phyloP scores from a whole-genome alignment of 2,797 vertebrate genomes.

The Syndactyla subalaris region DNA sequence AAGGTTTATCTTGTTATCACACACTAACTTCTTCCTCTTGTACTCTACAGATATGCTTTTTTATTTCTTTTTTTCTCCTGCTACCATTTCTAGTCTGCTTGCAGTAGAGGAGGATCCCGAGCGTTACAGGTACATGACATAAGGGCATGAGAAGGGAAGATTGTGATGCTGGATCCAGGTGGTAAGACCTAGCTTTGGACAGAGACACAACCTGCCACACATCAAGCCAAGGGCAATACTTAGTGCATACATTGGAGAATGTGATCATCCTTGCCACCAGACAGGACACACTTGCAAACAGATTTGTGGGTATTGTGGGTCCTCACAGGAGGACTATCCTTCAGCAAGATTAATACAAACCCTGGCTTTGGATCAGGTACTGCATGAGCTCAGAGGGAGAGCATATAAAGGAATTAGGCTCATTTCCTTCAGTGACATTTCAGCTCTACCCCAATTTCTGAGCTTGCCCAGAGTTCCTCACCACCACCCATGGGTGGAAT shows the following conservation, averaged over 20 bases:
- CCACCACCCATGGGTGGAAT: background rate
- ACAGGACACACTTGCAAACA: background rate
- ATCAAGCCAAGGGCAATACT: background rate
- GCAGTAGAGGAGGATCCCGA: background rate
- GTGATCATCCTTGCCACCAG: background rate
- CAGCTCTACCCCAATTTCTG: background rate
- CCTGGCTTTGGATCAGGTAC: background rate
- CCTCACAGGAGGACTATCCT: background rate
- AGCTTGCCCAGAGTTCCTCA: background rate
- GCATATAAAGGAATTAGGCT: background rate
- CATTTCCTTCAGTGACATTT: background rate
- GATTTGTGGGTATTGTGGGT: accelerated
- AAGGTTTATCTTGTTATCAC: background rate
- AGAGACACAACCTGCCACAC: background rate
- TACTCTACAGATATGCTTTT: background rate
- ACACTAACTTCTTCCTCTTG: background rate
- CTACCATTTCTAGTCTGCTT: background rate
- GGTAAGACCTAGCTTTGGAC: accelerated
- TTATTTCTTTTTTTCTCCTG: background rate
- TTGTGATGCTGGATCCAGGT: accelerated
- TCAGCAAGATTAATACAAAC: background rate
- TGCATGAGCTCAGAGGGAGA: background rate
- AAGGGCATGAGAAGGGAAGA: background rate
- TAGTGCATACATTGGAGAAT: background rate
- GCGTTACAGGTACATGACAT: background rate